These are phyloP conservation scores for Rhopalosiphum padi DNA, from an alignment of 1,140 invertebrate genomes.

Conservation along the genomic window DNA sequence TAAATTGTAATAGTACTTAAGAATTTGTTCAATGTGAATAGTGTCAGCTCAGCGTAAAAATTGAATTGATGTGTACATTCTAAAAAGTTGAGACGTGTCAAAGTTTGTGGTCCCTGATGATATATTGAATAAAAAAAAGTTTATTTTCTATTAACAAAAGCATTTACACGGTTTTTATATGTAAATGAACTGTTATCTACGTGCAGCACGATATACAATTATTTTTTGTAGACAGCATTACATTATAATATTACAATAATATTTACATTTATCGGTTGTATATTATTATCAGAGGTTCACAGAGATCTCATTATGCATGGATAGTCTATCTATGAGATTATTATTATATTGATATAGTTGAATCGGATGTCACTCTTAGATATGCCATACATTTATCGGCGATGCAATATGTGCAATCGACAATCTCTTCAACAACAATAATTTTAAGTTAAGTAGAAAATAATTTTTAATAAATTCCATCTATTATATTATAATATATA, in stretches of 20 bases:
- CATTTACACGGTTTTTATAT: not conserved
- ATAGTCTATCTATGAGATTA: not conserved
- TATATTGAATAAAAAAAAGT: too few relatives aligned
- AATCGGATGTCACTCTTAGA: not conserved
- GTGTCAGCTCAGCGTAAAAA: too few relatives aligned
- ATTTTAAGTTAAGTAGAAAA: not conserved
- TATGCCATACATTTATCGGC: too few relatives aligned
- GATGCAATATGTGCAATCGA: too few relatives aligned
- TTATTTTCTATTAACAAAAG: not conserved
- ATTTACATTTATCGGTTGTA: not conserved
- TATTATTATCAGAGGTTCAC: too few relatives aligned
- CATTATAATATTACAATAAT: slow-evolving; percentile 2
- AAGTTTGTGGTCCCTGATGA: too few relatives aligned
- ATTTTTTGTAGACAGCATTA: not conserved
- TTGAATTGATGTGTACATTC: too few relatives aligned
- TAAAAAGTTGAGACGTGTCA: too few relatives aligned
- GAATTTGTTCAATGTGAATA: too few relatives aligned
- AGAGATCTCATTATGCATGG: not conserved
- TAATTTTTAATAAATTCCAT: not conserved
- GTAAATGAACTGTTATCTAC: not conserved
- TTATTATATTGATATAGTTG: not conserved
- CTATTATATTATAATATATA: too few relatives aligned
- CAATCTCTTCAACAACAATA: not conserved
- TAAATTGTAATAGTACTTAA: not conserved
- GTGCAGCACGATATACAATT: not conserved